Conservation (phyloP, 2,888 invertebrate species). For the Lithodes maja region DNA sequence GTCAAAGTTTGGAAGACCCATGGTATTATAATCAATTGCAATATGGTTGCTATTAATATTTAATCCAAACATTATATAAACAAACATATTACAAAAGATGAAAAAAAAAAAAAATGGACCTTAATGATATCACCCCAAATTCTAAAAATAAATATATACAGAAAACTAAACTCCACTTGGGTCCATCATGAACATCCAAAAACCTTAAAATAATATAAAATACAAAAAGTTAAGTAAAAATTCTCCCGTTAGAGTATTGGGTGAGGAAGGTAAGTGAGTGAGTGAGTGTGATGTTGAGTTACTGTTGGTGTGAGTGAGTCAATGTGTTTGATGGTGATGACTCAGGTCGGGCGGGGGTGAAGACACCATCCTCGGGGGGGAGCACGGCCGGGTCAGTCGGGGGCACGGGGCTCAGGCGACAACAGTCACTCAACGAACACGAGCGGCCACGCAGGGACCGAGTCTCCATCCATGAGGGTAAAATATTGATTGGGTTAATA, state of each 20-base stretch:
- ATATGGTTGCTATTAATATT: too few relatives aligned
- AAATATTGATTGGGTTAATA: not conserved
- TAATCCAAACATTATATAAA: too few relatives aligned
- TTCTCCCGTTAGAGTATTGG: not conserved
- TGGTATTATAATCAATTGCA: too few relatives aligned
- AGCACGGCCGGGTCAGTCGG: conserved; percentile 44
- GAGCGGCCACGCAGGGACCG: conserved; percentile 61
- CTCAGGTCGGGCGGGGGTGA: conserved; percentile 61
- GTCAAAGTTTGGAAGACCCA: too few relatives aligned
- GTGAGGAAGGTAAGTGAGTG: not conserved
- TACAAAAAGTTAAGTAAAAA: not conserved
- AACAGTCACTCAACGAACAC: conserved; percentile 65
- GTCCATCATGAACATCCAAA: too few relatives aligned
- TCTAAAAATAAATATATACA: too few relatives aligned
- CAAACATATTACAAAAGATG: too few relatives aligned
- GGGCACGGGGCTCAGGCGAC: conserved; percentile 59
- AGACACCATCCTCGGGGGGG: conserved; percentile 60
- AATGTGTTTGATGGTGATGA: conserved; percentile 44
- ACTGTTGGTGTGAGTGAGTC: conserved; percentile 20
- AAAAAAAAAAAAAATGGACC: too few relatives aligned
- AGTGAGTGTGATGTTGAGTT: conserved; percentile 17
- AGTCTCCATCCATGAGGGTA: conserved; percentile 66
- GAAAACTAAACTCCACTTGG: too few relatives aligned
- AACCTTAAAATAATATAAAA: too few relatives aligned
- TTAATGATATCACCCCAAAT: too few relatives aligned